A percentile compares a stretch with the other conserved stretches of the same genome.
These are phyloP conservation scores for Cataglyphis altisquamis DNA, from an alignment of 2,888 invertebrate genomes.

Conservation along the genomic window DNA sequence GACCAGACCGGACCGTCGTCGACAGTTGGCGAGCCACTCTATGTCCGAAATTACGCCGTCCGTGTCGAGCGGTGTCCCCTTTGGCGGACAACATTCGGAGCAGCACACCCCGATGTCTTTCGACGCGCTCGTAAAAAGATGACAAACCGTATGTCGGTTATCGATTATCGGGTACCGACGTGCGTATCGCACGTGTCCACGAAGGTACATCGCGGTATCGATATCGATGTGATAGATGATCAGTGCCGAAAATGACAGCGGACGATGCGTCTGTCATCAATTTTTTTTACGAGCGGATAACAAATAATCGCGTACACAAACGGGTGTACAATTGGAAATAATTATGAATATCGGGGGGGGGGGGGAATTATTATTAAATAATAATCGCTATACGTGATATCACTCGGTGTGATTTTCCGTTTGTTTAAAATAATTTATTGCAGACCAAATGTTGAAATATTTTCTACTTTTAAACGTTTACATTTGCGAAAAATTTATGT, in stretches of 20 bases:
- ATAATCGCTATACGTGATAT: background rate
- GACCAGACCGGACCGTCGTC: conserved; percentile 72
- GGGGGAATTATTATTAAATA: conserved; percentile 10
- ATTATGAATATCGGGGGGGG: conserved; percentile 61
- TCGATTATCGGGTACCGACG: conserved; percentile 37
- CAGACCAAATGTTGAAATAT: background rate
- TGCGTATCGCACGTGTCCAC: conserved; percentile 16
- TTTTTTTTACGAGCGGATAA: conserved; percentile 48
- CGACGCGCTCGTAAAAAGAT: conserved; percentile 51
- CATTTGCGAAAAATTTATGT: background rate
- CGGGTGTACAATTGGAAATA: conserved; percentile 21
- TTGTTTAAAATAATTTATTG: background rate
- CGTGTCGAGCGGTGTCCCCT: conserved; percentile 47
- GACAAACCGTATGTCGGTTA: conserved; percentile 44
- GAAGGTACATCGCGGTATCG: conserved; percentile 15
- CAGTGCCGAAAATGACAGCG: conserved; percentile 54
- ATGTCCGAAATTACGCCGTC: conserved; percentile 71
- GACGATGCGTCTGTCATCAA: conserved; percentile 57
- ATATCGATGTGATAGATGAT: conserved; percentile 39
- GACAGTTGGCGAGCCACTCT: conserved; percentile 80
- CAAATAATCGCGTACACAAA: conserved; percentile 34
- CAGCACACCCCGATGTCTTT: conserved; percentile 29
- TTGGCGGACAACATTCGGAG: conserved; percentile 43
- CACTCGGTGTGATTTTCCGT: background rate
- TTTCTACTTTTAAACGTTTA: background rate